These are phyloP conservation scores for Phaedon cochleariae DNA, from an alignment of 2,888 invertebrate species.

Conservation along the genomic window DNA sequence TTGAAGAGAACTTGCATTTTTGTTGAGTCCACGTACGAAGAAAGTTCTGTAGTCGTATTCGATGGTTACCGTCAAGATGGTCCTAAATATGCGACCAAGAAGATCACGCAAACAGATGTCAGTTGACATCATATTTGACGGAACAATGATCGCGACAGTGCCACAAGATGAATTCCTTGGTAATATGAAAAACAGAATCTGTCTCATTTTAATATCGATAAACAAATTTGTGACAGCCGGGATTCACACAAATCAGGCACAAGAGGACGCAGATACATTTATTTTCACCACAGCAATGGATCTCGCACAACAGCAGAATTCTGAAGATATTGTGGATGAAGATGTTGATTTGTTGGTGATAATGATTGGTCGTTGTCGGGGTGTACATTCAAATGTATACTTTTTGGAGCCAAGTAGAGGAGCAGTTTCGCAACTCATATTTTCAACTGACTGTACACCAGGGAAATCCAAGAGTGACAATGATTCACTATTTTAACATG, in stretches of 20 bases:
- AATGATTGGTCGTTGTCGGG: not conserved
- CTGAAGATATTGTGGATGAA: not conserved
- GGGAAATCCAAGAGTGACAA: no score
- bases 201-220: conserved; percentile 8
- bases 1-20: conserved; percentile 2
- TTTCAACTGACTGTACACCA: no score
- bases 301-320: conserved; percentile 4
- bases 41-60: conserved; percentile 6
- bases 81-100: conserved; percentile 8
- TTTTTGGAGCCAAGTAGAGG: not conserved
- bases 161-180: conserved; percentile 13
- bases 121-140: conserved; percentile 15
- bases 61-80: conserved; percentile 9
- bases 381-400: not conserved
- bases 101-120: conserved; percentile 13
- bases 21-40: conserved; percentile 11
- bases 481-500: no score
- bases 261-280: conserved; percentile 2
- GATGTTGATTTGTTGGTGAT: not conserved
- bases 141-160: conserved; percentile 12
- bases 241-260: conserved; percentile 14
- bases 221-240: conserved; percentile 11
- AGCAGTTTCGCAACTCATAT: not conserved
- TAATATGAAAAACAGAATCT: conserved; percentile 17
- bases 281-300: conserved; percentile 12